Base-by-base conservation (phyloP, 1,140 invertebrate genomes). In the Planococcus citri region DNA sequence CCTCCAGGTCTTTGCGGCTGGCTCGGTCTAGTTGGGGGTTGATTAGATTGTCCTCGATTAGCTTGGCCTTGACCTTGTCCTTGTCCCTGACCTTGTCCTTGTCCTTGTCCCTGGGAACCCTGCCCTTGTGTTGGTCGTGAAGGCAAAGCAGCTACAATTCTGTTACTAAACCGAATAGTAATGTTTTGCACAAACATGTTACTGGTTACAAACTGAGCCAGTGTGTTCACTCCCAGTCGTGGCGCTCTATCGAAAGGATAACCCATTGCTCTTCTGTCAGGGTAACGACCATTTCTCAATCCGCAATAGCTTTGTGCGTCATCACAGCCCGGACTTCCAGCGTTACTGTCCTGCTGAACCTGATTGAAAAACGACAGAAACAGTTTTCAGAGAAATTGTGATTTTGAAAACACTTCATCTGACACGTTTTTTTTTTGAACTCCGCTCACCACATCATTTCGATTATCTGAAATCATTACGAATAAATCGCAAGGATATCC, bases 381-480 rank as follows among this genome's bases (percentile, higher is more conserved):
- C 12, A 33, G 29, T 33, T 33, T 33, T 6, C 12, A 6, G 29
- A 33, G 29, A 12, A n/a, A 33, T 33, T 6, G 12, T 6, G 29
- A 33, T 33, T 33, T 33, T n/a, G n/a, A n/a, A n/a, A n/a, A n/a
- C n/a, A n/a, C 29, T 33, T 33, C 29, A 33, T 33, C 12, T n/a
- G n/a, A n/a, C n/a, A n/a, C n/a, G n/a, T 33, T 33, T 33, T 33
- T 12, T 6, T 12, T 12, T 6, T 33, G 29, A 33, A 33, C 12
- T 33, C 12, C 29, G 24, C 3, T 17, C 69, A 89, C 87, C 76
- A 78, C 81, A 74, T 92, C 90, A 8, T 84, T 82, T n/a, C 80
- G 78, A 75, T 85, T 88, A 78, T 92, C 85, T 27, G 90, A 88
- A 17, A 92, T 80, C 88, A 92, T 92, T 51, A 87, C 85, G 76